phyloP scores from a whole-genome alignment of 2,888 invertebrate genomes.

The Chesias legatella region DNA sequence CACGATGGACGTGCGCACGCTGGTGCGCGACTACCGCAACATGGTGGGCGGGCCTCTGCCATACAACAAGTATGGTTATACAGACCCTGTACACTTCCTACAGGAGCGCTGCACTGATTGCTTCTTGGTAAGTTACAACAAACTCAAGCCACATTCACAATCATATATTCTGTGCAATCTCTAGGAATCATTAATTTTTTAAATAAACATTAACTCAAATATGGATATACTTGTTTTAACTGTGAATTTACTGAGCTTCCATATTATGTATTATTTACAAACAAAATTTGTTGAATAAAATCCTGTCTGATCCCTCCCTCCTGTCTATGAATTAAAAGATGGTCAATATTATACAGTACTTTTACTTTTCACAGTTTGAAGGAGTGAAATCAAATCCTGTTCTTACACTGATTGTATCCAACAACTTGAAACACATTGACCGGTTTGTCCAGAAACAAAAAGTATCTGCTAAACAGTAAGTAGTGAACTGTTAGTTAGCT shows the following conservation, averaged over 20 bases:
- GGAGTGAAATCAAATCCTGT: conserved; percentile 50
- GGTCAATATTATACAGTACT: background rate
- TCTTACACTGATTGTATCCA: conserved; percentile 60
- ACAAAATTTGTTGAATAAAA: too few relatives aligned
- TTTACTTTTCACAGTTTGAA: conserved; percentile 43
- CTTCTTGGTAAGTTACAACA: conserved; percentile 57
- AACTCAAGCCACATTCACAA: too few relatives aligned
- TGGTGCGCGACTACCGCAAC: conserved; percentile 56
- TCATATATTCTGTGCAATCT: too few relatives aligned
- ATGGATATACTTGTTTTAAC: too few relatives aligned
- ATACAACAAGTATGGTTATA: conserved; percentile 49
- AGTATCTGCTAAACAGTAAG: conserved; percentile 52
- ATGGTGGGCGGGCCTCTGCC: conserved; percentile 57
- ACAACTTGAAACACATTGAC: conserved; percentile 63
- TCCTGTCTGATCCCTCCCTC: too few relatives aligned
- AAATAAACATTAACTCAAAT: too few relatives aligned
- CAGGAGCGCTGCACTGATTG: conserved; percentile 56
- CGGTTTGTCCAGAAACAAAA: conserved; percentile 63
- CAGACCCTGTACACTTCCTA: conserved; percentile 51
- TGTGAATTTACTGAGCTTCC: background rate
- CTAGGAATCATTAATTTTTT: too few relatives aligned
- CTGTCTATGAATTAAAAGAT: too few relatives aligned
- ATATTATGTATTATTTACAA: background rate
- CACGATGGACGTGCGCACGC: conserved; percentile 50
- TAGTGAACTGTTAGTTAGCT: conserved; percentile 12